Conservation (phyloP, 2,888 invertebrate species). For the Agrotis segetum region DNA sequence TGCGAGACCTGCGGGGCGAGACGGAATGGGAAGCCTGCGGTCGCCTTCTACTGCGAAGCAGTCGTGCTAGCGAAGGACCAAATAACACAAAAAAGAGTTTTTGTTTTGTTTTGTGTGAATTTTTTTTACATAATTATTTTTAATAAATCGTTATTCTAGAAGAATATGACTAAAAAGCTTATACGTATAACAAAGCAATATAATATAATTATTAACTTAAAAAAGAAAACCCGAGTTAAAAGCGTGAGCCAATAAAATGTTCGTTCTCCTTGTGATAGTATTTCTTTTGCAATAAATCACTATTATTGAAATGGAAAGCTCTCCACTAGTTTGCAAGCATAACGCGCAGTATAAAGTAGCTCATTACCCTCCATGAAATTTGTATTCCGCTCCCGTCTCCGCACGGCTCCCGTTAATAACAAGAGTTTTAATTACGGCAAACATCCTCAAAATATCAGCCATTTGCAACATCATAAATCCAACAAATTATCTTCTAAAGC, state of each 20-base stretch:
- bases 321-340: constrained; percentile 3
- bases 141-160: no score
- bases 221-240: no score
- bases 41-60: no score
- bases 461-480: constrained; percentile 51
- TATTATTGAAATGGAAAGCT: not conserved
- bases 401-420: constrained; percentile 45
- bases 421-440: constrained; percentile 57
- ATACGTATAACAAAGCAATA: no score
- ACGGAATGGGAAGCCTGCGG: no score
- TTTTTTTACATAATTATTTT: no score
- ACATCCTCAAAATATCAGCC: constrained; percentile 55
- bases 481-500: constrained; percentile 53
- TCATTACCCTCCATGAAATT: constrained; percentile 55
- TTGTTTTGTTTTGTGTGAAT: no score
- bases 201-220: no score
- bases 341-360: constrained; percentile 44
- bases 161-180: no score
- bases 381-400: constrained; percentile 40
- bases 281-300: not conserved
- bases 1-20: no score
- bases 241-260: not conserved
- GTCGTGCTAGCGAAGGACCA: no score
- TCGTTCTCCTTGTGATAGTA: not conserved
- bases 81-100: no score